A percentile compares a stretch with the other conserved stretches of the same genome.
Conservation (phyloP, 2,113 vertebrate species). For the Cyanoramphus novaezelandiae region DNA sequence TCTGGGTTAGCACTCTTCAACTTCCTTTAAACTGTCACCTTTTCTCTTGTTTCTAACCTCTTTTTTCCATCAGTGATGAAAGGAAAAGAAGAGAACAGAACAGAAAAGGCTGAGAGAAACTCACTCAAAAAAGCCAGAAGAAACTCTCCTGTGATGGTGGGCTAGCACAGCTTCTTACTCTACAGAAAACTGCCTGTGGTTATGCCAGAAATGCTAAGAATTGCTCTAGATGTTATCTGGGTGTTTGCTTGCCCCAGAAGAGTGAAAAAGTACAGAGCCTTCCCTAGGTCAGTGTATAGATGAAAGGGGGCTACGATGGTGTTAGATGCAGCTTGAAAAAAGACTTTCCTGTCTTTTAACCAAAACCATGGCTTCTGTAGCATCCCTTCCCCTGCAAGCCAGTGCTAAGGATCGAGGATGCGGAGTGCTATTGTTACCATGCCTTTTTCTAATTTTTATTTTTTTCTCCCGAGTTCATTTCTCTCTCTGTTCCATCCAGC, state of each 20-base stretch:
- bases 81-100: neutral
- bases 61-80: neutral
- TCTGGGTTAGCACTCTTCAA: slow-evolving; percentile 5
- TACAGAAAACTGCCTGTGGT: neutral
- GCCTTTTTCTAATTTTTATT: neutral
- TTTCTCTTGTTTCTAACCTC: neutral
- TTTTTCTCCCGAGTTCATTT: neutral
- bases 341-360: neutral
- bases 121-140: neutral
- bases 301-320: neutral
- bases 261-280: neutral
- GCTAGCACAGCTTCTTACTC: neutral
- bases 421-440: neutral
- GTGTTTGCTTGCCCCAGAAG: neutral
- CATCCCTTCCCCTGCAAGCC: neutral
- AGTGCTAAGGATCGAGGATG: neutral
- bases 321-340: neutral
- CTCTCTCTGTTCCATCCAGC: neutral
- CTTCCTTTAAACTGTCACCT: neutral
- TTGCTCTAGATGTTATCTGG: neutral
- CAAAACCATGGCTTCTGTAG: neutral
- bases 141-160: neutral
- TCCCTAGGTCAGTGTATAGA: neutral
- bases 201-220: neutral
- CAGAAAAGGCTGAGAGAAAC: neutral